Evolutionary conservation across 2,888 invertebrate species (phyloP).

Genomic region (Lottia scabra): DNA sequence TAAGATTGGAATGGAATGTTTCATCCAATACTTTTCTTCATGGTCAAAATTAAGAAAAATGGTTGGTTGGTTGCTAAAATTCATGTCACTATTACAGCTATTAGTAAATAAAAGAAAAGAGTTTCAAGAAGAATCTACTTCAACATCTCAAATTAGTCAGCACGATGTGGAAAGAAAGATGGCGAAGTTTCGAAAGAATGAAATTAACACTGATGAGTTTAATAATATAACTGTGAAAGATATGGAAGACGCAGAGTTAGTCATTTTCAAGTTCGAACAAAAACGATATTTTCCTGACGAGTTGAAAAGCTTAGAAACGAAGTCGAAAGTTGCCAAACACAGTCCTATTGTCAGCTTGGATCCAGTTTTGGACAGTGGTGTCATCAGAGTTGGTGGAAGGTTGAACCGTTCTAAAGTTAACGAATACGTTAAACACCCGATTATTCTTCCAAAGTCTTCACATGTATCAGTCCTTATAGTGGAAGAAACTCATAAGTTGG

Average conservation of each 20-base stretch:
- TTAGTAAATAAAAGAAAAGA: neutral
- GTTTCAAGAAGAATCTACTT: neutral
- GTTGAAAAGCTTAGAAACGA: neutral
- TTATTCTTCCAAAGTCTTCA: no score
- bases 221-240: neutral
- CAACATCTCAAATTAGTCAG: neutral
- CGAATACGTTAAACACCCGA: no score
- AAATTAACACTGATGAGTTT: neutral
- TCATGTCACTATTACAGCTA: no score
- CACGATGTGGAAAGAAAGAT: neutral
- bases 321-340: no score
- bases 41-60: constrained; percentile 1
- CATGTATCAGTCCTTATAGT: no score
- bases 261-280: neutral
- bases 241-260: neutral
- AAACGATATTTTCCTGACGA: neutral
- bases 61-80: neutral
- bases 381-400: no score
- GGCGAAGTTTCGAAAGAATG: neutral
- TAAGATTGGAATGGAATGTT: no score
- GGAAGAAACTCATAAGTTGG: no score
- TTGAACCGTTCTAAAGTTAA: no score
- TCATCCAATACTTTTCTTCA: neutral
- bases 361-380: no score
- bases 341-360: no score